Evolutionary conservation across 2,797 vertebrate genomes (phyloP), one percentile per base, ranked within the genome.

Genomic region (Champsocephalus gunnari): DNA sequence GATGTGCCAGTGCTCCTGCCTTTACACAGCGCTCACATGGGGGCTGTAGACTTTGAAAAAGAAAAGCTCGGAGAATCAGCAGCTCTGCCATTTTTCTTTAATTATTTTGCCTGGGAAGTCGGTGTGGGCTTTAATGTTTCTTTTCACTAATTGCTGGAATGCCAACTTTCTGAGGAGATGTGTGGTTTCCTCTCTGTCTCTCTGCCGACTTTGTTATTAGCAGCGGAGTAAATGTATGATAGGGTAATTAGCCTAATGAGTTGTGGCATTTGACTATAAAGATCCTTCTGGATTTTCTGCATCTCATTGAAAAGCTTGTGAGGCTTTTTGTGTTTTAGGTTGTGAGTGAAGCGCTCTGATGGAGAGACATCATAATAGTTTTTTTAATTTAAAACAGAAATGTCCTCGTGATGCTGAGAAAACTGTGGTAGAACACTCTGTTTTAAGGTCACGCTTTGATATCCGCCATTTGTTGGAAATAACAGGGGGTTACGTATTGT

Each of bases 181-280:
- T 90, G 81, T 87, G 84, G 81, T 89, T 85, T 87, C 71, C 82
- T 85, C 85, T 73, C 84, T 79, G 76, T 82, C 83, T 90, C 81
- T 82, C 82, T 82, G 75, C 78, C 82, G 85, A 80, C 88, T 89
- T 90, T 84, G 82, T 91, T 91, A 92, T 92, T 90, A 92, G 87
- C 84, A 81, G 89, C 67, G 60, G 87, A 93, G 92, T 93, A 89
- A 91, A 93, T 89, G 93, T 94, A 89, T 91, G 91, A 93, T 93
- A 87, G 87, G 90, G 89, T 94, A 94, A 95, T 95, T 94, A 95
- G 92, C 91, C 85, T 94, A 93, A 94, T 91, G 90, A 95, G 92
- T 92, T 93, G 89, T 91, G 89, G 88, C 86, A 87, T 89, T 94
- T 38, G 93, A 92, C 90, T 81, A 88, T 92, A 92, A 93, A 91